Evolutionary conservation across 64 coral and sea anemone species (phyloP).

Genomic region (Montipora foliosa): DNA sequence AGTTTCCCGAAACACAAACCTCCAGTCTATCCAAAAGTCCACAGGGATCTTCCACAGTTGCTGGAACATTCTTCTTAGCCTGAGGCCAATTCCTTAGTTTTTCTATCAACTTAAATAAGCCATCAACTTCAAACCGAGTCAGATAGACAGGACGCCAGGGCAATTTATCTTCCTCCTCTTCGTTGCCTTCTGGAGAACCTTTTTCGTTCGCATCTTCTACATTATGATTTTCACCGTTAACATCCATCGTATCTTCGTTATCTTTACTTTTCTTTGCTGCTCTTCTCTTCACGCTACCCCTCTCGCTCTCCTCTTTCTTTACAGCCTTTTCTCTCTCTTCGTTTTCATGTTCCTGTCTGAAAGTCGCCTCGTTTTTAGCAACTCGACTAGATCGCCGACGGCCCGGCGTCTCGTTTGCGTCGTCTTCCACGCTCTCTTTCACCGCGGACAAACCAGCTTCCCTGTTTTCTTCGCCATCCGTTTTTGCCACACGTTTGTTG

Average conservation of each 20-base stretch:
- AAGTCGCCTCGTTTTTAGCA: conserved; percentile 35
- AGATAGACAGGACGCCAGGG: conserved; percentile 85
- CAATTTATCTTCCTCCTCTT: conserved; percentile 44
- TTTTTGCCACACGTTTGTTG: neutral
- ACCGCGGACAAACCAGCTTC: neutral
- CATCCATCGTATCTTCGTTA: conserved; percentile 54
- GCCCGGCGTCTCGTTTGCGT: conserved; percentile 10
- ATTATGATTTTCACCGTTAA: conserved; percentile 7
- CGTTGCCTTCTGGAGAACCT: conserved; percentile 49
- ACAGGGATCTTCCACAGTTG: conserved; percentile 46
- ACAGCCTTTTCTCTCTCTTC: conserved; percentile 3
- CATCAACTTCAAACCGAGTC: conserved; percentile 74
- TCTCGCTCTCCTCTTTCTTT: conserved; percentile 40
- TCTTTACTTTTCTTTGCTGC: conserved; percentile 30
- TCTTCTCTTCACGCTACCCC: conserved; percentile 46
- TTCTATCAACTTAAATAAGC: conserved; percentile 62
- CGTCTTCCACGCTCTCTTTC: conserved; percentile 19
- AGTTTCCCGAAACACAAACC: conserved; percentile 52
- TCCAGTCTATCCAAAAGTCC: conserved; percentile 76
- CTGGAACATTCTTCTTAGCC: conserved; percentile 79
- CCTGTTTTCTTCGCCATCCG: conserved; percentile 13
- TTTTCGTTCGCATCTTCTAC: conserved; percentile 6
- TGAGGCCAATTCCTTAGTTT: conserved; percentile 82
- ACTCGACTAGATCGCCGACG: conserved; percentile 36
- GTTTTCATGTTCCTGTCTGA: conserved; percentile 43